These are phyloP conservation scores for Cromileptes altivelis DNA, from an alignment of 2,113 vertebrate species.

Conservation along the genomic window DNA sequence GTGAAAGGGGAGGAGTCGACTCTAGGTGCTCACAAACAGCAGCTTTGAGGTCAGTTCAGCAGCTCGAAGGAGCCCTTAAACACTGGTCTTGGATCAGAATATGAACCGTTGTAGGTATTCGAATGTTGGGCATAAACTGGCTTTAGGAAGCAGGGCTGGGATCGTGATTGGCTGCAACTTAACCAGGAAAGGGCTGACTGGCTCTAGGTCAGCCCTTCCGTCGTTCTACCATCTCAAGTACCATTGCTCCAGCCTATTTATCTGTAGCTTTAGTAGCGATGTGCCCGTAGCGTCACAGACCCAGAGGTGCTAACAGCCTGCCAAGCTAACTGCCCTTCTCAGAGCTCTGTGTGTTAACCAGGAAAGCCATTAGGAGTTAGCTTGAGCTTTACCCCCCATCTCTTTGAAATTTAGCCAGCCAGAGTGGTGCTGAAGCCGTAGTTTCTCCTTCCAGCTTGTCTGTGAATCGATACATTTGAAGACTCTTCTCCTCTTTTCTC, in stretches of 20 bases:
- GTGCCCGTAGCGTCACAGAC: constrained; percentile 19
- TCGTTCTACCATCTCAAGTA: constrained; percentile 48
- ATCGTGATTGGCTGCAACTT: constrained; percentile 30
- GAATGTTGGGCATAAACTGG: constrained; percentile 39
- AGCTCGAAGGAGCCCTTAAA: constrained; percentile 52
- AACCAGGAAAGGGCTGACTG: constrained; percentile 4
- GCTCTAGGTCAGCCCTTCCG: constrained; percentile 22
- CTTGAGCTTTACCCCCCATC: constrained; percentile 47
- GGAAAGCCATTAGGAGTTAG: constrained; percentile 61
- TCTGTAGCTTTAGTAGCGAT: constrained; percentile 43
- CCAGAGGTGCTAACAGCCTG: constrained; percentile 64
- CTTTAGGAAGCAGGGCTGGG: constrained; percentile 14
- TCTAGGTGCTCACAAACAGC: constrained; percentile 59
- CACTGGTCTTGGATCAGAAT: constrained; percentile 58
- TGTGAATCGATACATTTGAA: constrained; percentile 67
- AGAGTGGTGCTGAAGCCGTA: constrained; percentile 44
- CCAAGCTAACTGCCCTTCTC: constrained; percentile 49
- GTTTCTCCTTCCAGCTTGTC: constrained; percentile 40
- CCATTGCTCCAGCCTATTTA: constrained; percentile 40
- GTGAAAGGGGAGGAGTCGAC: constrained; percentile 62
- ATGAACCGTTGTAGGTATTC: constrained; percentile 30
- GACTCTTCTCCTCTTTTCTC: constrained; percentile 52
- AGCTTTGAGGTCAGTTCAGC: constrained; percentile 66
- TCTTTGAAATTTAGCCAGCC: constrained; percentile 28
- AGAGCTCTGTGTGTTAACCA: constrained; percentile 54